Evolutionary conservation across 2,797 vertebrate genomes (phyloP), one percentile per base, ranked within the genome.

Genomic region (Poecilia wingei): DNA sequence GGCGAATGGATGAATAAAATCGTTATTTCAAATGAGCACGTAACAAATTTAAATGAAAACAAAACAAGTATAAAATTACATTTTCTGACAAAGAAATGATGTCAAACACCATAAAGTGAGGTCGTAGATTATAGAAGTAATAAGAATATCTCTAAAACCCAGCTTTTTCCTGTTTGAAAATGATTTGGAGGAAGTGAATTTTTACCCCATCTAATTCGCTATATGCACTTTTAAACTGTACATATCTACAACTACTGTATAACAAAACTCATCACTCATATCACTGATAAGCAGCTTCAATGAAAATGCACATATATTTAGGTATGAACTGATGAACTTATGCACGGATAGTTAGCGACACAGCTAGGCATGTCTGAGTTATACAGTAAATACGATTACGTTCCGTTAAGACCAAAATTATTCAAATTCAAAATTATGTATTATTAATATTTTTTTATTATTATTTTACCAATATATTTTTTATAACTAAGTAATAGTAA

Each of bases 1-100:
- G 41, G 68, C 46, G 43, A 46, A 71, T 71, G 68, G 46, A 71
- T 71, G 43, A 46, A 71, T 46, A 46, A 69, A 69, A 69, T 43
- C 16, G 7, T n/a, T n/a, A 69, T 43, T 68, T 43, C 36, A 39
- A 66, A 14, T 69, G 66, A 68, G 22, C 16, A 61, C 8, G 31
- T 5, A 12, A 20, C 22, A 41, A 41, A 68, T 41, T 22, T 13
- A 69, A 43, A n/a, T n/a, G 41, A 69, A 43, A 12, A 68, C 22
- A 6, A 69, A 69, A 69, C 66, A 69, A n/a, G 66, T 41, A 69
- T n/a, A 43, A n/a, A 12, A 16, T 68, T 20, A 66, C 7, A 39
- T 39, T 66, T 13, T 43, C 8, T 43, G 39, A n/a, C 39, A 69
- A 12, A 43, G 14, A 68, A 69, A 69, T n/a, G 2, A 68, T 41